Conservation (phyloP, 1,140 invertebrate genomes). For the Trichogramma pretiosum region DNA sequence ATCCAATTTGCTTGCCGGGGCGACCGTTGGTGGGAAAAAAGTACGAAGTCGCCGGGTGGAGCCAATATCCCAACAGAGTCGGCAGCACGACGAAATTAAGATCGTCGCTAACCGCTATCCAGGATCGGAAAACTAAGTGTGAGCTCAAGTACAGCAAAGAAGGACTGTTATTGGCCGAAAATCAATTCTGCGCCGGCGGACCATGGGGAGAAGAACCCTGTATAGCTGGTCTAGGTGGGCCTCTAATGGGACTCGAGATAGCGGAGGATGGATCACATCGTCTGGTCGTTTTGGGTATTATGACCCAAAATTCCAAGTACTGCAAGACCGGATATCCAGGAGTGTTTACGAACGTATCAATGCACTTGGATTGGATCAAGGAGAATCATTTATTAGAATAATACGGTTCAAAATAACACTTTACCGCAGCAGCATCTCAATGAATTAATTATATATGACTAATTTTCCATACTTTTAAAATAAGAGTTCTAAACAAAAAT, state of each 20-base stretch:
- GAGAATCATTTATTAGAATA: no score
- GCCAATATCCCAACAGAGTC: background rate
- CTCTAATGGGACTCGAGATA: constrained; percentile 39
- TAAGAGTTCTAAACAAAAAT: background rate
- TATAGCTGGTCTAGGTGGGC: constrained; percentile 53
- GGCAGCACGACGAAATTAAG: background rate
- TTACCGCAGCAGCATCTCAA: no score
- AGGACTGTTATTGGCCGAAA: background rate
- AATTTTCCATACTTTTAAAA: background rate
- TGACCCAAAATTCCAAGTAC: constrained; percentile 9
- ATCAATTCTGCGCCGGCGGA: constrained; percentile 42
- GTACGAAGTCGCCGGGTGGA: constrained; percentile 12
- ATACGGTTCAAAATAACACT: no score
- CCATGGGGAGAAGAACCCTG: constrained; percentile 44
- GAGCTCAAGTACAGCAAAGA: background rate
- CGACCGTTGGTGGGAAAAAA: background rate
- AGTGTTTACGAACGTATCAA: background rate
- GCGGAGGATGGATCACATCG: constrained; percentile 2
- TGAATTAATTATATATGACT: no score
- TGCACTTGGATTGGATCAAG: constrained; percentile 8
- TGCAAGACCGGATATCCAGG: background rate
- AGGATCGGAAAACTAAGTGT: background rate
- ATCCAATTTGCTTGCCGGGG: constrained; percentile 7
- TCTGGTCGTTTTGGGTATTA: constrained; percentile 2
- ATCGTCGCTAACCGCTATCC: background rate